A percentile compares a stretch with the other conserved stretches of the same genome.
phyloP scores from a whole-genome alignment of 2,113 vertebrate genomes.

The Shinisaurus crocodilurus region DNA sequence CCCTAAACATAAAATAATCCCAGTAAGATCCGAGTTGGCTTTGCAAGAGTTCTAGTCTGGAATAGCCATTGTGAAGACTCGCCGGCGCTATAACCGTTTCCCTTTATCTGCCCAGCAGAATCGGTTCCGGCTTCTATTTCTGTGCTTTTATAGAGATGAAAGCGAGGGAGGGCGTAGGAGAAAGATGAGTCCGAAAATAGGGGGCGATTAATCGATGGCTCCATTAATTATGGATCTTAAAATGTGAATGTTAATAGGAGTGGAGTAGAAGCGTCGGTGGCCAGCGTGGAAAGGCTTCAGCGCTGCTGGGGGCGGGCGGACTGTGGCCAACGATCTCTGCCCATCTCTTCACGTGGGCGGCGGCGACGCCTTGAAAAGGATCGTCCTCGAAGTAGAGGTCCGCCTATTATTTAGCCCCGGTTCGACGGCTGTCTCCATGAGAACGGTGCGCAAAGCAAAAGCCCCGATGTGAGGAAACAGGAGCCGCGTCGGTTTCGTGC shows the following conservation, averaged over 20 bases:
- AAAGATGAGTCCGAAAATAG: not conserved
- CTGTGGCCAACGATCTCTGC: not conserved
- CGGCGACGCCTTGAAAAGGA: not conserved
- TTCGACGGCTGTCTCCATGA: not conserved
- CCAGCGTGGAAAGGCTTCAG: not conserved
- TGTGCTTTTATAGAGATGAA: accelerated
- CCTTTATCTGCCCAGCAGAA: not conserved
- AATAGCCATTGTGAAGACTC: not conserved
- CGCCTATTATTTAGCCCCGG: not conserved
- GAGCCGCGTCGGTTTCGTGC: not conserved
- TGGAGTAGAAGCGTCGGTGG: not conserved
- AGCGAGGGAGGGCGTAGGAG: not conserved
- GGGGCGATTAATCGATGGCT: not conserved
- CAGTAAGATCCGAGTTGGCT: not conserved
- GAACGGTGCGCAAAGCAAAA: not conserved
- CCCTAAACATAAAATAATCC: no score
- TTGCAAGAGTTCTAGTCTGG: not conserved
- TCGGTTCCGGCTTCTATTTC: not conserved
- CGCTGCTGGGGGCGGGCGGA: no score
- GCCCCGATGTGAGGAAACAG: not conserved
- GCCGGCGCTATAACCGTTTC: not conserved
- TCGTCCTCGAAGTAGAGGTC: not conserved
- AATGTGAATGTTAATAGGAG: not conserved
- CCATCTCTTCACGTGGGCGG: no score
- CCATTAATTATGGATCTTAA: not conserved